Base-by-base conservation (phyloP, 1,140 invertebrate species). In the Caenorhabditis brenneri region DNA sequence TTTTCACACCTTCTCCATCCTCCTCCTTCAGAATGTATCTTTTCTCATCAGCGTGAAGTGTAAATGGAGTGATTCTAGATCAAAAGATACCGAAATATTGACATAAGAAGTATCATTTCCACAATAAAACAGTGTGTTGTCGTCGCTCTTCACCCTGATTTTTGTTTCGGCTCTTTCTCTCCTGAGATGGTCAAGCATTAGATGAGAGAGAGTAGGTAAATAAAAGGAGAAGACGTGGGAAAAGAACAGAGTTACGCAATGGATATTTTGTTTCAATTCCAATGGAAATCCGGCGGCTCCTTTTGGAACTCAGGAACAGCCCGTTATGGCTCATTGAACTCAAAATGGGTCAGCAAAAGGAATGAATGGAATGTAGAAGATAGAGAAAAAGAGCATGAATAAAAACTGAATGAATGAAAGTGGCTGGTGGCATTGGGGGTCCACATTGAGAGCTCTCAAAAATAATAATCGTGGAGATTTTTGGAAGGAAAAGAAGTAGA, bases 61-160 rank as follows among this genome's bases (percentile, higher is more conserved):
- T 74, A 74, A 74, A 74, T 74, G 65, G 65, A 74, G 65, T 74
- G 36, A 42, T 74, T 51, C 7, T 74, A 42, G 36, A 46, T 74
- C 65, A 74, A 74, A 74, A 74, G 65, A 15, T 16, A 39, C 65
- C 33, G 65, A 31, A 27, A 31, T 74, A n/a, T 74, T 74, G 65
- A 74, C 65, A 42, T 22, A 74, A n/a, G n/a, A n/a, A 42, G 36
- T 74, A 74, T 74, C 65, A 46, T 42, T 74, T 74, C 36, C 33
- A 74, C 36, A 74, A 74, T 42, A 74, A 74, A 74, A 74, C 65
- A 74, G n/a, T 74, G 65, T 42, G 65, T n/a, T n/a, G n/a, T n/a
- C n/a, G n/a, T 42, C 65, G 65, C 36, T n/a, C 65, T 74, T 15
- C 29, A 19, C 60, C 29, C 10, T 74, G 36, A 36, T 74, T 74